Evolutionary conservation across 2,888 invertebrate species (phyloP), one percentile per base, ranked within the genome.

Genomic region (Eucriotettix oculatus): DNA sequence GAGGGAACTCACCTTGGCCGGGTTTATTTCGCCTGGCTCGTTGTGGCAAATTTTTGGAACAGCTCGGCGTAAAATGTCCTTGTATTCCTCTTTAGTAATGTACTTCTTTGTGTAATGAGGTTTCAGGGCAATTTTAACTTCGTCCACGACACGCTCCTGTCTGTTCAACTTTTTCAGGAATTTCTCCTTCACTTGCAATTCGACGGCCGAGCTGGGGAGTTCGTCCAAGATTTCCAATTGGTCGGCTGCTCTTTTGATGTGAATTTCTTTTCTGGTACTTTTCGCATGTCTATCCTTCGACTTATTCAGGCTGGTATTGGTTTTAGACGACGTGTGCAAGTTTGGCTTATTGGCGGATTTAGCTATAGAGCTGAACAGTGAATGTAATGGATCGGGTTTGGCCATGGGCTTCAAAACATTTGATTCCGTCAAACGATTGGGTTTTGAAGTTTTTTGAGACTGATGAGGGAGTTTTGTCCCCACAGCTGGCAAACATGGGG

Each of bases 11-110:
- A 97, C 95, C 78, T 96, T 97, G 68, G 87, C 83, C 59, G 96
- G 95, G 78, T 97, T 96, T 67, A 97, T 96, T 76, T 95, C 94
- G 53, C 95, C 95, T 56, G 90, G 85, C 74, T 88, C 92, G 75
- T 93, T 96, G 79, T 96, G 96, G 74, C 96, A 97, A 72, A 97
- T 95, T 96, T 98, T 98, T 69, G 96, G 96, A 71, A 97, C 97
- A 72, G 94, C 86, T 76, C 92, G 86, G 66, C 96, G 81, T 78
- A 98, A 83, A 68, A 98, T 94, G 72, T 96, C 93, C 76, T 98
- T 98, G 78, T 97, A 97, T 75, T 96, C 92, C 44, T 95, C 93
- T 77, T 98, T 98, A 68, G 84, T 86, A 67, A 98, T 87, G 71
- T 86, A 88, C 72, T 94, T 93, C 74, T 87, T 90, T 72, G 90